phyloP scores from a whole-genome alignment of 2,888 invertebrate genomes.

The Bedellia somnulentella region DNA sequence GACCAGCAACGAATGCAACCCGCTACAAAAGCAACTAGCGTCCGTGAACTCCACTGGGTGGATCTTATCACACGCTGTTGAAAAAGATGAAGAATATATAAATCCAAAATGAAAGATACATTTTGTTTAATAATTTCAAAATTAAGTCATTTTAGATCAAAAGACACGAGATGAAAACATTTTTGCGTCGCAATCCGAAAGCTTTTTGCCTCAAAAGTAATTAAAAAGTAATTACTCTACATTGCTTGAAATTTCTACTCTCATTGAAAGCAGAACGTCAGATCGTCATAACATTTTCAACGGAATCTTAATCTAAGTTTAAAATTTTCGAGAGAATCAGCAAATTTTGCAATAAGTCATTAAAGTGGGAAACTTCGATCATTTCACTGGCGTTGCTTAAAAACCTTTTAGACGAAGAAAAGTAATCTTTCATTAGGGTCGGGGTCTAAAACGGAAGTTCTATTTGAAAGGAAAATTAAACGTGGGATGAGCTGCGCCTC shows the following conservation, averaged over 20 bases:
- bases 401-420: slow-evolving; percentile 59
- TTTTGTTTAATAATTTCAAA: no score
- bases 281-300: slow-evolving; percentile 49
- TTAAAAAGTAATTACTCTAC: slow-evolving; percentile 54
- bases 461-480: slow-evolving; percentile 60
- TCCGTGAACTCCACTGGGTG: no score
- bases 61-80: no score
- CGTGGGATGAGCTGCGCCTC: slow-evolving; percentile 46
- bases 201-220: slow-evolving; percentile 49
- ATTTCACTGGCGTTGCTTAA: slow-evolving; percentile 59
- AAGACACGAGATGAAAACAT: slow-evolving; percentile 9
- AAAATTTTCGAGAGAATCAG: slow-evolving; percentile 58
- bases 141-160: no score
- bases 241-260: slow-evolving; percentile 47
- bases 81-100: no score
- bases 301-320: slow-evolving; percentile 61
- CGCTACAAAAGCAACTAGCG: no score
- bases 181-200: no score
- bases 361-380: slow-evolving; percentile 62
- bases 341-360: slow-evolving; percentile 61
- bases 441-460: slow-evolving; percentile 60
- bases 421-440: slow-evolving; percentile 60
- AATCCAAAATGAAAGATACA: no score
- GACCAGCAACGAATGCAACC: no score
- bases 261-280: slow-evolving; percentile 36